A percentile compares a stretch with the other conserved stretches of the same genome.
These are phyloP conservation scores for Pterocles orientalis DNA, from an alignment of 2,113 vertebrate genomes.

Conservation along the genomic window DNA sequence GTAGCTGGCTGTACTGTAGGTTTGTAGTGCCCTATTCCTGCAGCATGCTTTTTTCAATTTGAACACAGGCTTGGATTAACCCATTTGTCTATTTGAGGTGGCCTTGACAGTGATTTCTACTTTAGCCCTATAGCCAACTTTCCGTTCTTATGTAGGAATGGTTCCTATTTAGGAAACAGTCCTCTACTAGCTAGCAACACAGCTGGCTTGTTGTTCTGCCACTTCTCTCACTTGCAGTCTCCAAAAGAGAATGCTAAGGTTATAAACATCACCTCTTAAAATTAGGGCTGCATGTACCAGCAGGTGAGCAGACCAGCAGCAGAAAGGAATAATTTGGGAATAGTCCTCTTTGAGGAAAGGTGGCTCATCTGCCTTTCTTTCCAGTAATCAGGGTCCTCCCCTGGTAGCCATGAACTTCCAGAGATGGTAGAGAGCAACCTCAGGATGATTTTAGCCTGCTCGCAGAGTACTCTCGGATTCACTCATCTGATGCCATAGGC, in stretches of 20 bases:
- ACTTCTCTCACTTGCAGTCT: not conserved
- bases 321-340: not conserved
- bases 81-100: not conserved
- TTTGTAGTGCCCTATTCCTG: not conserved
- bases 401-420: not conserved
- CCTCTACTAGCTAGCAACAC: not conserved
- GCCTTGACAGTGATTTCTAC: not conserved
- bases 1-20: not conserved
- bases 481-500: too few relatives aligned
- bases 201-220: not conserved
- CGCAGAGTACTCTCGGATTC: too few relatives aligned
- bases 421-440: not conserved
- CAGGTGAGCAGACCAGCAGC: not conserved
- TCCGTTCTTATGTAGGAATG: not conserved
- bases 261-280: not conserved
- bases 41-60: not conserved
- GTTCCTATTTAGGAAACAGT: not conserved
- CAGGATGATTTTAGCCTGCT: not conserved
- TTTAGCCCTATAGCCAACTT: not conserved
- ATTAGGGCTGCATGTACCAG: not conserved
- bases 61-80: not conserved
- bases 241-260: not conserved
- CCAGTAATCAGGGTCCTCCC: accelerated
- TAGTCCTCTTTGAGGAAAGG: not conserved
- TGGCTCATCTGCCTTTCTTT: not conserved